A percentile compares a stretch with the other conserved stretches of the same genome.
Evolutionary conservation across 2,113 vertebrate species (phyloP).

Genomic region (Ophiodon elongatus): DNA sequence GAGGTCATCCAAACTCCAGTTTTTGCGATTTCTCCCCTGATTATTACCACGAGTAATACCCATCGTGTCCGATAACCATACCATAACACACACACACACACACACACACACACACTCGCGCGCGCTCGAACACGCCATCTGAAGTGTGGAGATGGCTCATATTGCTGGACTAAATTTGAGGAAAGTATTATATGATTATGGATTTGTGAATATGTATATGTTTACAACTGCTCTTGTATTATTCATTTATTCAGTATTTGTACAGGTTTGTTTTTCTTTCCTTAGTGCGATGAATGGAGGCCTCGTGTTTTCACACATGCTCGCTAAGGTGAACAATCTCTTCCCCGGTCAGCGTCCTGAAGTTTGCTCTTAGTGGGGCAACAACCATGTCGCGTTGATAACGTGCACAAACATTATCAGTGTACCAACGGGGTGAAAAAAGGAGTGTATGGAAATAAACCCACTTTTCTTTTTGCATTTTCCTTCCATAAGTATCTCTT

Average conservation of each 20-base stretch:
- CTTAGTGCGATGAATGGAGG: slow-evolving; percentile 46
- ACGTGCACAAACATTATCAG: slow-evolving; percentile 38
- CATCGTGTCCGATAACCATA: slow-evolving; percentile 37
- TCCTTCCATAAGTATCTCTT: slow-evolving; percentile 57
- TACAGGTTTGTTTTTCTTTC: slow-evolving; percentile 75
- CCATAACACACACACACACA: slow-evolving; percentile 41
- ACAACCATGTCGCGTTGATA: slow-evolving; percentile 27
- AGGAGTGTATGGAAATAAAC: slow-evolving; percentile 78
- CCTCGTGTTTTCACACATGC: slow-evolving; percentile 49
- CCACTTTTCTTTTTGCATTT: slow-evolving; percentile 76
- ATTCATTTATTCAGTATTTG: slow-evolving; percentile 76
- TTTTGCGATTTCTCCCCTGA: slow-evolving; percentile 54
- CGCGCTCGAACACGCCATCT: slow-evolving; percentile 46
- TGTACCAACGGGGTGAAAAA: slow-evolving; percentile 61
- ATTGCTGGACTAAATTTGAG: slow-evolving; percentile 39
- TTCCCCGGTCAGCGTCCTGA: slow-evolving; percentile 37
- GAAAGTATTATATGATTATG: slow-evolving; percentile 40
- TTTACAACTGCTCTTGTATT: slow-evolving; percentile 76
- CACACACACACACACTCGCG: slow-evolving; percentile 47
- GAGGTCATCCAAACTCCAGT: slow-evolving; percentile 38
- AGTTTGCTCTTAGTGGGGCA: slow-evolving; percentile 44
- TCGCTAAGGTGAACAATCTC: slow-evolving; percentile 52
- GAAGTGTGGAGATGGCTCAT: slow-evolving; percentile 43
- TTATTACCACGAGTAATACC: slow-evolving; percentile 51
- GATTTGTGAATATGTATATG: slow-evolving; percentile 84